Base-by-base conservation (phyloP, 2,888 invertebrate genomes). In the Agrotis clavis region DNA sequence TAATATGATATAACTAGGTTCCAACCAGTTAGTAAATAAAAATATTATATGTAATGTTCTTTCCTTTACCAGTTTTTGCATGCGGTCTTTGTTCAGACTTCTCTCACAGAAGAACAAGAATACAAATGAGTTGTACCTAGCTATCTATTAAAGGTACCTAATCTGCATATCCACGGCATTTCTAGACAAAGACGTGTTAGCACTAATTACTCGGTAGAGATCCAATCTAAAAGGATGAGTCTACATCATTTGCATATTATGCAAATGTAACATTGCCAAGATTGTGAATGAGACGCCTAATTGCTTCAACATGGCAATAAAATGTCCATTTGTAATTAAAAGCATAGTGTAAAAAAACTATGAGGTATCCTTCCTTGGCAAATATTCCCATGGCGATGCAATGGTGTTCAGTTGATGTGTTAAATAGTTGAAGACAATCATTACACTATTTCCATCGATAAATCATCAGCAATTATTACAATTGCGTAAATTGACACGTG, bases 401-500 rank as follows among this genome's bases (percentile, higher is more conserved):
- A 50, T 67, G 51, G 53, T 57, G 45, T 21, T 67, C 64, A 30
- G 21, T 47, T 47, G 21, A 51, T 68, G 67, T 73, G 45, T 53
- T 73, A 69, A 48, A 60, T 50, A 74, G 19, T 30, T 48, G 21
- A 30, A 65, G 56, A 56, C 21, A 59, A n/a, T 60, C 11, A 67
- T 69, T 65, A 72, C 5, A 47, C 41, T 65, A 74, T 71, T 81
- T 71, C 35, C 47, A 78, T 19, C 9, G 35, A 59, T 54, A 66
- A 48, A 74, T 71, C 61, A 73, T 18, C 13, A 16, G 21, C 11
- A 57, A 59, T 41, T 35, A 71, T 76, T 60, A 66, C 57, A 41
- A 71, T 66, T 69, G 67, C 60, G 56, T 57, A 16, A 60, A 68
- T 70, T 19, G 60, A 71, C 78, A 81, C 85, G 85, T 84, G 83